Evolutionary conservation across 2,113 vertebrate genomes (phyloP).

Genomic region (Herpetotheres cachinnans): DNA sequence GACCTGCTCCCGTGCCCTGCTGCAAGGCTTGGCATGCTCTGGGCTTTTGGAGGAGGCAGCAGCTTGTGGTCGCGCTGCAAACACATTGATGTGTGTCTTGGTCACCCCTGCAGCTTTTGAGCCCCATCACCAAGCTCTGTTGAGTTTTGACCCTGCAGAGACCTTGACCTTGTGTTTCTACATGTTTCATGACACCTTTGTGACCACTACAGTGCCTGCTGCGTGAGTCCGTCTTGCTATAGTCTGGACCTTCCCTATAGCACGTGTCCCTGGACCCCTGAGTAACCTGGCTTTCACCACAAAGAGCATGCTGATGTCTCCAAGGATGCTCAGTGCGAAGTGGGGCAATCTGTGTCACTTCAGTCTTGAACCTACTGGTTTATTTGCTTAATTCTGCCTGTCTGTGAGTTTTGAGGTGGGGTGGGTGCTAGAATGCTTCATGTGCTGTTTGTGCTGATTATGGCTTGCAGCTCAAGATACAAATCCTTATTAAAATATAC

Average conservation of each 20-base stretch:
- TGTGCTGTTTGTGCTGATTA: not conserved
- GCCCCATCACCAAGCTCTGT: not conserved
- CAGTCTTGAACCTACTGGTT: not conserved
- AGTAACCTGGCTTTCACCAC: not conserved
- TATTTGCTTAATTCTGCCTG: not conserved
- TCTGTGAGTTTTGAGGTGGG: not conserved
- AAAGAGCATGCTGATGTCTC: not conserved
- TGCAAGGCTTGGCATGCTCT: not conserved
- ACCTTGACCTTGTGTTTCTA: not conserved
- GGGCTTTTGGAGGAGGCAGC: not conserved
- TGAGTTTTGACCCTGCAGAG: not conserved
- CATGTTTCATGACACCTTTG: not conserved
- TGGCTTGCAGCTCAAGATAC: not conserved
- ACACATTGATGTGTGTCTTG: not conserved
- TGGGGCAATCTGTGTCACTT: not conserved
- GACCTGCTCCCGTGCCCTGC: rapidly evolving
- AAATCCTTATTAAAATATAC: not conserved
- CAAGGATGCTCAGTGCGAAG: not conserved
- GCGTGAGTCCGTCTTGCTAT: not conserved
- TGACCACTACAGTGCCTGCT: not conserved
- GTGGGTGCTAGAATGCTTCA: not conserved
- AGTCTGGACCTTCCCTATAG: not conserved
- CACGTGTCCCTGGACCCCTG: rapidly evolving
- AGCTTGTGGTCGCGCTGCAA: rapidly evolving
- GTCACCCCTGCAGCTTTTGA: not conserved